These are phyloP conservation scores for Natator depressus DNA, from an alignment of 2,113 vertebrate species.

Conservation along the genomic window DNA sequence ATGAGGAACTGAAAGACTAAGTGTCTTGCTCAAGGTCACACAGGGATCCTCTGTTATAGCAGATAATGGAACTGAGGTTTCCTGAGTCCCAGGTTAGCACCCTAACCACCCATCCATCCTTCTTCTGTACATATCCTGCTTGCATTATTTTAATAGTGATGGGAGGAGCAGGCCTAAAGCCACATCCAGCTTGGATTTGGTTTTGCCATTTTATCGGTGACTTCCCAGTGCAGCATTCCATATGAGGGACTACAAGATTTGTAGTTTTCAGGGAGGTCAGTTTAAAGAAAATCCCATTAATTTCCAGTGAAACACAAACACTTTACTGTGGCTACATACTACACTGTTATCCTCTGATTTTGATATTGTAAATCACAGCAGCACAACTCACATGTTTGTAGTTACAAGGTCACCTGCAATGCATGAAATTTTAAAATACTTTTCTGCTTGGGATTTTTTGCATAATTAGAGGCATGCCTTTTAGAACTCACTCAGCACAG, in stretches of 20 bases:
- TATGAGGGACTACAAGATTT: neutral
- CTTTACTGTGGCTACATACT: neutral
- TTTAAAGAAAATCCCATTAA: neutral
- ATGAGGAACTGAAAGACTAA: neutral
- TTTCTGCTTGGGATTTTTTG: neutral
- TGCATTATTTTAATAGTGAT: neutral
- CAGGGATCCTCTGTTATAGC: neutral
- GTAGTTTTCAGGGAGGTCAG: neutral
- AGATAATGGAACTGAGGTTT: neutral
- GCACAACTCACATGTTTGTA: neutral
- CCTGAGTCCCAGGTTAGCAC: neutral
- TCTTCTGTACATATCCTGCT: rapidly evolving
- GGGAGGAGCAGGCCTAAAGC: neutral
- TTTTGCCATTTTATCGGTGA: neutral
- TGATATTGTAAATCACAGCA: neutral
- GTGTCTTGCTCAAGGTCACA: neutral
- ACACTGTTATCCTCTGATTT: neutral
- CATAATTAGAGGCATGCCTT: neutral
- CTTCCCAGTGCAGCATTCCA: neutral
- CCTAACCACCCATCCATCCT: neutral
- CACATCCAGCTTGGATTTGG: neutral
- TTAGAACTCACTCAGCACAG: neutral
- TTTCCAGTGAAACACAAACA: rapidly evolving
- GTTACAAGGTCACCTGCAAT: neutral
- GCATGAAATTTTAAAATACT: neutral